phyloP scores from a whole-genome alignment of 2,888 invertebrate species.

The Thelaira solivaga region DNA sequence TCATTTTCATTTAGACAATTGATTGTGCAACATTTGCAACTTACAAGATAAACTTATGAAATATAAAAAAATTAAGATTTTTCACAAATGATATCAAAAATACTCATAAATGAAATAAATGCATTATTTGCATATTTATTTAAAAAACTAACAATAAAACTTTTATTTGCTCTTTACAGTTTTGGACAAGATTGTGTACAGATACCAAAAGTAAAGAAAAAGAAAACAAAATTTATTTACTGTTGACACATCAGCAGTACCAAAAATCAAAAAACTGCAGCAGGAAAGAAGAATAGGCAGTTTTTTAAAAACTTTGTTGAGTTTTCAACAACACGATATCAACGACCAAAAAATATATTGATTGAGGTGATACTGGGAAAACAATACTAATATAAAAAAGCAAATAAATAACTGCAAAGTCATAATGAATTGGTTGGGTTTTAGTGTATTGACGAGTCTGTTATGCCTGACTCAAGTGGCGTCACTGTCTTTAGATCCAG shows the following conservation, averaged over 20 bases:
- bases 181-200: constrained; percentile 55
- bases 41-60: constrained; percentile 7
- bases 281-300: constrained; percentile 2
- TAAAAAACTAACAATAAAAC: constrained; percentile 35
- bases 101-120: no score
- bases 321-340: constrained; percentile 30
- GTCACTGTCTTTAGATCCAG: constrained; percentile 77
- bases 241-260: constrained; percentile 51
- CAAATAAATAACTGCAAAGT: constrained; percentile 46
- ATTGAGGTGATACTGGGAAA: neutral
- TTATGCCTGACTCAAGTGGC: constrained; percentile 71
- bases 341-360: neutral
- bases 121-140: constrained; percentile 25
- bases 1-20: constrained; percentile 40
- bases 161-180: constrained; percentile 53
- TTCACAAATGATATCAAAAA: neutral
- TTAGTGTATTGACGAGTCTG: constrained; percentile 67
- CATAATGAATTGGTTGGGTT: constrained; percentile 72
- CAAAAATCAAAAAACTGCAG: neutral
- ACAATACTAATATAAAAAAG: constrained; percentile 23
- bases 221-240: constrained; percentile 42
- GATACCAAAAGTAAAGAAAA: constrained; percentile 25
- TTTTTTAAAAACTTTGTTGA: constrained; percentile 39
- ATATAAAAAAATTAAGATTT: constrained; percentile 35
- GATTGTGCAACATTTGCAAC: constrained; percentile 44